A percentile compares a stretch with the other conserved stretches of the same genome.
Conservation (phyloP, 2,797 vertebrate genomes). For the Anniella stebbinsi region DNA sequence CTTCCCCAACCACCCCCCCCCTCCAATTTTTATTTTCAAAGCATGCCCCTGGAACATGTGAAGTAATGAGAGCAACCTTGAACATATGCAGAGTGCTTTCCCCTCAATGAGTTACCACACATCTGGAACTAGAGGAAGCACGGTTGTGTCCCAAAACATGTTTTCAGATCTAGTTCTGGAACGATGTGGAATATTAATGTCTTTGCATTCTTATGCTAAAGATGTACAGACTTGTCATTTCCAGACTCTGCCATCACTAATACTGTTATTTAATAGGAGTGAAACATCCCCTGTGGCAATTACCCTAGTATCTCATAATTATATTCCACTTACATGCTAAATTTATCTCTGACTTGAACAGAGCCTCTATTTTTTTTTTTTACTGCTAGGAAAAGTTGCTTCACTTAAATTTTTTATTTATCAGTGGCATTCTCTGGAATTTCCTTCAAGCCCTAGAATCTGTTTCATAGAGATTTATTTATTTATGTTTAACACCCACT, state of each 20-base stretch:
- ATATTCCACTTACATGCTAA: not conserved
- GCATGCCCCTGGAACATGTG: not conserved
- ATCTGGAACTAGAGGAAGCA: not conserved
- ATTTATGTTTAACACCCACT: not conserved
- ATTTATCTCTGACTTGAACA: not conserved
- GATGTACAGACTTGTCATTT: not conserved
- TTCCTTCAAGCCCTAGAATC: not conserved
- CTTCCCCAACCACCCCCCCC: not conserved
- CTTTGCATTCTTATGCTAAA: not conserved
- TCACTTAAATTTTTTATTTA: not conserved
- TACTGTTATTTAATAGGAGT: not conserved
- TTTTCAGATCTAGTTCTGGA: not conserved
- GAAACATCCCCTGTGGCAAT: not conserved
- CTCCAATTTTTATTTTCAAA: not conserved
- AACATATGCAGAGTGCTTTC: not conserved
- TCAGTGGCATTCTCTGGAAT: not conserved
- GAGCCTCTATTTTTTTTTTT: not conserved
- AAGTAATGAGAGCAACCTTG: not conserved
- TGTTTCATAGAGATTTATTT: not conserved
- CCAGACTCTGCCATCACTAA: not conserved
- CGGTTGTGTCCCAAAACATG: not conserved
- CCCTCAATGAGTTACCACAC: not conserved
- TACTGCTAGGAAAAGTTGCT: not conserved
- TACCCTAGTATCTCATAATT: not conserved
- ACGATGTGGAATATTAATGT: not conserved